These are phyloP conservation scores for Nasonia giraulti DNA, from an alignment of 1,140 invertebrate species.

Conservation along the genomic window DNA sequence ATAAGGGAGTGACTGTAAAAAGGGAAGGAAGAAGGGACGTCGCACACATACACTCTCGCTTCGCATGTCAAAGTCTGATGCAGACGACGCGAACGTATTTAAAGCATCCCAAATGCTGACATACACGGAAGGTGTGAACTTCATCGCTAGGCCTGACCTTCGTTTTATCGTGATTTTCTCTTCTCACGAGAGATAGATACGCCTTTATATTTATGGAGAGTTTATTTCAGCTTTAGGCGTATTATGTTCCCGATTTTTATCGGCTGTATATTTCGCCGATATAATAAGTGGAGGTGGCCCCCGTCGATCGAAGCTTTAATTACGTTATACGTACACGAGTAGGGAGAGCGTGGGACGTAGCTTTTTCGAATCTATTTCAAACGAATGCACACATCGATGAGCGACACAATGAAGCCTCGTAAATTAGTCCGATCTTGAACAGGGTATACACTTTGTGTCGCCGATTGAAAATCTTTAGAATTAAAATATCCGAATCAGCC, in stretches of 20 bases:
- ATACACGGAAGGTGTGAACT: neutral
- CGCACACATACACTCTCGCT: neutral
- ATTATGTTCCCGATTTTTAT: neutral
- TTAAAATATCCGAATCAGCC: no score
- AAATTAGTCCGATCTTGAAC: no score
- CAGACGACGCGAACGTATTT: neutral
- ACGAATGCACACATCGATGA: neutral
- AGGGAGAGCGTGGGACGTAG: neutral
- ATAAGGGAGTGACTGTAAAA: neutral
- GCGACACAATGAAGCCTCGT: no score
- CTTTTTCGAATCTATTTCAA: neutral
- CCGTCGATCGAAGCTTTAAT: neutral
- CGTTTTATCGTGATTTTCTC: neutral
- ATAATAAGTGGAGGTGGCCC: neutral
- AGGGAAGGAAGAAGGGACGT: constrained; percentile 7
- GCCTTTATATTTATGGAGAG: neutral
- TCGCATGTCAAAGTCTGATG: neutral
- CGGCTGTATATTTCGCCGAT: neutral
- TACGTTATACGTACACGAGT: no score
- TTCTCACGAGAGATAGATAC: neutral
- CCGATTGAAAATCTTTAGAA: no score
- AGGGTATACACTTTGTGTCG: no score
- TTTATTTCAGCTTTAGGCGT: neutral
- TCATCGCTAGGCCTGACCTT: neutral
- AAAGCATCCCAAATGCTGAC: neutral